Evolutionary conservation across 1,140 invertebrate species (phyloP).

Genomic region (Holcopasites calliopsidis): DNA sequence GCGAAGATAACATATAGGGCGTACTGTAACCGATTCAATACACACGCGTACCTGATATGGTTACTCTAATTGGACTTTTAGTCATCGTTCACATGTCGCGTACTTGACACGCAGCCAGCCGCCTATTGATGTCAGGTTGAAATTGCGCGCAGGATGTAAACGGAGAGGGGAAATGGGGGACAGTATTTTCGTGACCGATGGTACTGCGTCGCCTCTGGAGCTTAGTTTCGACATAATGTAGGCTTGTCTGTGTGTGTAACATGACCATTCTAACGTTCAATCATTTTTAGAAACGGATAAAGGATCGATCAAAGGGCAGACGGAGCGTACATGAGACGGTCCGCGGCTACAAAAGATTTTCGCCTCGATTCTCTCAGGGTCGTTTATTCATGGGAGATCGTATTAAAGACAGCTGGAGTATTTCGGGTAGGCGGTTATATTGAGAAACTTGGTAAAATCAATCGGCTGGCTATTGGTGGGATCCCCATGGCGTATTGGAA

Average conservation of each 20-base stretch:
- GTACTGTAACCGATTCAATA: constrained; percentile 38
- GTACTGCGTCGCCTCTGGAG: no score
- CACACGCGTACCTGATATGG: not conserved
- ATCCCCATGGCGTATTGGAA: not conserved
- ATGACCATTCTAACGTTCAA: not conserved
- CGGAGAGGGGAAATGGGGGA: not conserved
- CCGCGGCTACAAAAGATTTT: no score
- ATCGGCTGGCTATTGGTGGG: not conserved
- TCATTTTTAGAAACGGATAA: no score
- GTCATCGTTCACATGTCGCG: not conserved
- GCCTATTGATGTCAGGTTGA: not conserved
- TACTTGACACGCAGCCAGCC: not conserved
- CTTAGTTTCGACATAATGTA: no score
- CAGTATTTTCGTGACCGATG: not conserved
- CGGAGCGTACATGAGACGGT: no score
- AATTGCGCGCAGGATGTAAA: not conserved
- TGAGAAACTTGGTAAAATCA: constrained; percentile 28
- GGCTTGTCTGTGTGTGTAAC: no score
- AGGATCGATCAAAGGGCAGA: no score
- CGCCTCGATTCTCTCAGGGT: not conserved
- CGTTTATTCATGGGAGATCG: constrained; percentile 7
- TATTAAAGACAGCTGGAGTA: not conserved
- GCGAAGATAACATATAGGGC: constrained; percentile 51
- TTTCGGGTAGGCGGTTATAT: not conserved
- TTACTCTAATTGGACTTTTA: no score